Base-by-base conservation (phyloP, 2,797 vertebrate genomes). In the Crossoptilon crossoptilon region DNA sequence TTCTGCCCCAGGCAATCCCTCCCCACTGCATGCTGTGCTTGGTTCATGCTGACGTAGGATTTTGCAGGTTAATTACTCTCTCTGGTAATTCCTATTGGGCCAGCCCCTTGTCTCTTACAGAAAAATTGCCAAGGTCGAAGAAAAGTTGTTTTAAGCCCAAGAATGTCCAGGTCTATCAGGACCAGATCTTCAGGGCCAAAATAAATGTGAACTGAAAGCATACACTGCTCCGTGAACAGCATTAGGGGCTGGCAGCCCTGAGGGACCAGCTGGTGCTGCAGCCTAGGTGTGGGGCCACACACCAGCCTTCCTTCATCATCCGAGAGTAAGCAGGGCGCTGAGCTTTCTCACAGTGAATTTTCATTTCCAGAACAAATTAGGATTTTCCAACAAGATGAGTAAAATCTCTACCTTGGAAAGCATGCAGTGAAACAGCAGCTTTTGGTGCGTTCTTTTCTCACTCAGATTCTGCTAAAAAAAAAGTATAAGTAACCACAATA, bases 181-280 rank as follows among this genome's bases (percentile, higher is more conserved):
- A 8, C 2, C 19, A 14, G 39, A 10, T 23, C 44, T 53, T 44
- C 27, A 71, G 87, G 60, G 74, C 73, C 73, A 59, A 72, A 91
- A 55, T 23, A 33, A 53, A 49, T 10, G 44, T 6, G 51, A 56
- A 64, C 44, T 1, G 19, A 26, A 44, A 39, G 48, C 14, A 1
- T 22, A 5, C 5, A 1, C 24, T 8, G 35, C 1, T n/a, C 51
- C 13, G 6, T 33, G 58, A 39, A 0, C 0, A 33, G 68, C 46
- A 49, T 44, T 4, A 5, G 51, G 44, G 72, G n/a, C 4, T 4
- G 64, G 10, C 22, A 76, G 37, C 46, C 29, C 39, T 10, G 35
- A 63, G 37, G 37, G 7, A 13, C 37, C 26, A 74, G 67, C 3
- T 10, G 5, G 0, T 64, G 79, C 71, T 69, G 71, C 63, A 37